A percentile compares a stretch with the other conserved stretches of the same genome.
phyloP scores from a whole-genome alignment of 2,888 invertebrate species.

The Acanthosepion pharaonis region DNA sequence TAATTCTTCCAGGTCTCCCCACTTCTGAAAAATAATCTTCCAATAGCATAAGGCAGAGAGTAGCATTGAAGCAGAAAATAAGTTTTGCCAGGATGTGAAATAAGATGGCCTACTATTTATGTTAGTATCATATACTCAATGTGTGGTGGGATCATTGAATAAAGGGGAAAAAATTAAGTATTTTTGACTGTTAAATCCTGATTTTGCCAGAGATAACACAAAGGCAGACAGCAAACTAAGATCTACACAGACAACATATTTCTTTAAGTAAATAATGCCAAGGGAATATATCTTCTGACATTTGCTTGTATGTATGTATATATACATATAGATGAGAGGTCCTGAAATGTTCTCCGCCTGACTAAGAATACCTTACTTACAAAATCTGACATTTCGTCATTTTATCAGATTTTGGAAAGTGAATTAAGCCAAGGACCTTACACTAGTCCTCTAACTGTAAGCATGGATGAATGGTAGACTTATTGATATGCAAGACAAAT shows the following conservation, averaged over 20 bases:
- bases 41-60: background rate
- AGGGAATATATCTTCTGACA: background rate
- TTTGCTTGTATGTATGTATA: background rate
- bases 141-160: background rate
- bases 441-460: too few relatives aligned
- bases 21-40: too few relatives aligned
- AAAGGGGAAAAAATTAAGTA: background rate
- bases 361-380: too few relatives aligned
- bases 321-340: too few relatives aligned
- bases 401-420: too few relatives aligned
- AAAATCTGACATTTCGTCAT: too few relatives aligned
- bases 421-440: too few relatives aligned
- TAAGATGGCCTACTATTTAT: conserved; percentile 11
- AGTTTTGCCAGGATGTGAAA: background rate
- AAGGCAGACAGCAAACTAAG: conserved; percentile 4
- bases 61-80: background rate
- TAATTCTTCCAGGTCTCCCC: background rate
- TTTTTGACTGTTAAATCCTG: background rate
- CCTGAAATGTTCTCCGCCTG: too few relatives aligned
- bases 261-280: conserved; percentile 2
- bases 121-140: background rate
- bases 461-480: too few relatives aligned
- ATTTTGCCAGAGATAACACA: background rate
- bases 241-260: background rate
- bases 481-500: too few relatives aligned